These are phyloP conservation scores for Lasioglossum figueresi DNA, from an alignment of 2,888 invertebrate genomes.

Conservation along the genomic window DNA sequence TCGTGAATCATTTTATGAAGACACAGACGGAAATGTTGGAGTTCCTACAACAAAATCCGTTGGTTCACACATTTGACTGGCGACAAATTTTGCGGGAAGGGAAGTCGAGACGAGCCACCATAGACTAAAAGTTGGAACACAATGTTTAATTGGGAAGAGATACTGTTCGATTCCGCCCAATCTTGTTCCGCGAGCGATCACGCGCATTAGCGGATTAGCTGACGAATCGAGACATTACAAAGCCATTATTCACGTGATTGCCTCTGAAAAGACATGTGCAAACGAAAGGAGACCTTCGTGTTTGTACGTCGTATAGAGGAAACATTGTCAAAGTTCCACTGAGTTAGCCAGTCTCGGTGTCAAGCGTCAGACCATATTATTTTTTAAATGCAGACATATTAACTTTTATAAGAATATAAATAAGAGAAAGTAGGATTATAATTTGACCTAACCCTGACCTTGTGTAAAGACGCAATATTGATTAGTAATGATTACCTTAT, in stretches of 20 bases:
- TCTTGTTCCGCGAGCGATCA: background rate
- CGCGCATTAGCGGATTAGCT: background rate
- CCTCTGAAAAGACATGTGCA: background rate
- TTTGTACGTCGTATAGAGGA: background rate
- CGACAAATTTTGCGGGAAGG: slow-evolving; percentile 85
- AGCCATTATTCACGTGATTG: background rate
- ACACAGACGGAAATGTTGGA: slow-evolving; percentile 78
- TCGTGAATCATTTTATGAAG: slow-evolving; percentile 73
- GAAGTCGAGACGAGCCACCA: slow-evolving; percentile 84
- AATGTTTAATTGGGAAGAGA: background rate
- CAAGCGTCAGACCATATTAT: too few species aligned
- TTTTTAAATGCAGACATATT: too few species aligned
- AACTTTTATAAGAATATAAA: too few species aligned
- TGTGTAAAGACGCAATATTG: too few species aligned
- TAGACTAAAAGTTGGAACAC: slow-evolving; percentile 77
- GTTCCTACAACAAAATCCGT: slow-evolving; percentile 85
- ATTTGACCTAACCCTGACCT: too few species aligned
- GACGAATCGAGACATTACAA: background rate
- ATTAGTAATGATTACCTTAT: too few species aligned
- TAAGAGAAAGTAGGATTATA: too few species aligned
- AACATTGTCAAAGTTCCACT: too few species aligned
- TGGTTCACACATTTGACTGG: slow-evolving; percentile 86
- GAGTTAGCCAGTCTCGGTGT: too few species aligned
- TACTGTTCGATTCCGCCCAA: background rate
- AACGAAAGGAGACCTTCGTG: background rate